Percentiles rank a stretch among this genome's conserved stretches.
Evolutionary conservation across 2,888 invertebrate genomes (phyloP).

Genomic region (Apomyelois bistriatella): DNA sequence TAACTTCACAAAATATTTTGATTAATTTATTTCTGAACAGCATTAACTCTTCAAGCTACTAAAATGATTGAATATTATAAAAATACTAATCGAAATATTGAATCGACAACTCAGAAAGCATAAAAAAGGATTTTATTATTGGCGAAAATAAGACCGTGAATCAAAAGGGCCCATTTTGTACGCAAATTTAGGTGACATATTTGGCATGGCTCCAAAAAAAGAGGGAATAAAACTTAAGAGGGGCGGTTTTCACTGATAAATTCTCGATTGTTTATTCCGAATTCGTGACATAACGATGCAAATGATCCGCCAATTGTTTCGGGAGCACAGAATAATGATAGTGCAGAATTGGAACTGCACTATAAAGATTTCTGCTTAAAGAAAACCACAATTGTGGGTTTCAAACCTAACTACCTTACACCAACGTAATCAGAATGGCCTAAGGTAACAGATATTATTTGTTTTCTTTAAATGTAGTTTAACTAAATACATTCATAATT

Average conservation of each 20-base stretch:
- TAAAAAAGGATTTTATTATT: conserved; percentile 29
- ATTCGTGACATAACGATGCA: conserved; percentile 25
- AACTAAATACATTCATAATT: no score
- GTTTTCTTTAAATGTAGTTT: no score
- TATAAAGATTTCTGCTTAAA: no score
- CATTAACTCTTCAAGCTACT: no score
- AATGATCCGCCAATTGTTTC: conserved; percentile 23
- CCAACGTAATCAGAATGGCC: no score
- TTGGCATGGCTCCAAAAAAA: conserved; percentile 35
- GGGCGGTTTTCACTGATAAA: conserved; percentile 29
- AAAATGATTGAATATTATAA: not conserved
- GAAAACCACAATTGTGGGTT: no score
- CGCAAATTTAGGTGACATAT: conserved; percentile 36
- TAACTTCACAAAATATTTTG: no score
- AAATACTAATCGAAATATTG: conserved; percentile 2
- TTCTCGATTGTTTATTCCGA: conserved; percentile 29
- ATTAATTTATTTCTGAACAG: no score
- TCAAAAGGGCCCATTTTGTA: conserved; percentile 34
- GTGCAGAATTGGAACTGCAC: not conserved
- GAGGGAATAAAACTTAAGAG: conserved; percentile 32
- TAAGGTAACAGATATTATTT: no score
- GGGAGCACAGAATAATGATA: not conserved
- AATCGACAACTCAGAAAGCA: conserved; percentile 18
- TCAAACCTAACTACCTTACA: no score
- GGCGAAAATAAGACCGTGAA: conserved; percentile 31